These are phyloP conservation scores for Staurois parvus DNA, from an alignment of 2,797 vertebrate genomes.

Conservation along the genomic window DNA sequence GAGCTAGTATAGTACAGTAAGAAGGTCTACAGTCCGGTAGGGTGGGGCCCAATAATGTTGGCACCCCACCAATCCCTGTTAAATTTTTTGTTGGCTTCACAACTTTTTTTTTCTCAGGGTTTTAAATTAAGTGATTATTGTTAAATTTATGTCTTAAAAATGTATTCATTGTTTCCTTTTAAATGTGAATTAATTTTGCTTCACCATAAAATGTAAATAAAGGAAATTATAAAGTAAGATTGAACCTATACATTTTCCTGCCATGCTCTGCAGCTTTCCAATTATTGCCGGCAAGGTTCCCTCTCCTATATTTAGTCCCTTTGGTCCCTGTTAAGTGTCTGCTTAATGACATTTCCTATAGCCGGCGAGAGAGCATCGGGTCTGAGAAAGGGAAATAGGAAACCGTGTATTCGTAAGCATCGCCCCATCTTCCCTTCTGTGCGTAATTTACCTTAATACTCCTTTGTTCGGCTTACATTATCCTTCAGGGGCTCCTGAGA, in stretches of 20 bases:
- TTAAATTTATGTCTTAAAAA: no score
- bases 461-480: constrained; percentile 74
- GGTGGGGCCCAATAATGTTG: no score
- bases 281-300: constrained; percentile 1
- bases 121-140: no score
- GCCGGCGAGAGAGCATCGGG: constrained; percentile 60
- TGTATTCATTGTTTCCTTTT: no score
- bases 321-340: constrained; percentile 68
- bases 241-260: not conserved
- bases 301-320: constrained; percentile 67
- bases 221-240: no score
- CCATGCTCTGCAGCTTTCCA: not conserved
- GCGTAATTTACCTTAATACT: constrained; percentile 63
- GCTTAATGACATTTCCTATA: constrained; percentile 69
- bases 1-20: no score
- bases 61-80: no score
- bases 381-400: constrained; percentile 69
- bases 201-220: no score
- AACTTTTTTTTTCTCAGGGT: no score
- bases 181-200: no score
- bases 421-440: constrained; percentile 64
- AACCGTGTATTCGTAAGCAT: constrained; percentile 66
- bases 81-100: no score
- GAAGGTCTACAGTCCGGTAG: no score
- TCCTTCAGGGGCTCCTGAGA: constrained; percentile 70